These are phyloP conservation scores for Coecobrya sp. DNA, from an alignment of 2,888 invertebrate species.

Conservation along the genomic window DNA sequence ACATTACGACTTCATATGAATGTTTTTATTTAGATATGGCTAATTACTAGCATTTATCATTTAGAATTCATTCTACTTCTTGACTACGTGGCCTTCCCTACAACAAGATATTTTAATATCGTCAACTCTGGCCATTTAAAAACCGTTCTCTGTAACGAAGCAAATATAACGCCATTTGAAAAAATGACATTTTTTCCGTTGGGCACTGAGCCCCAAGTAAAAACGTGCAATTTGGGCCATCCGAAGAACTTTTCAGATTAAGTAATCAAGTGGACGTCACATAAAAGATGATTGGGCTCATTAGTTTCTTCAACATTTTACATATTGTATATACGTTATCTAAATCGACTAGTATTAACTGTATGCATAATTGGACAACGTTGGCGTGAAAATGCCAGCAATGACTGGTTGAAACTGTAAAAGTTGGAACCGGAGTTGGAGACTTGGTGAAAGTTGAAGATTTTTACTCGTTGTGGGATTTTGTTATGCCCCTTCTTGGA, in stretches of 20 bases:
- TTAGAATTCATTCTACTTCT: background rate
- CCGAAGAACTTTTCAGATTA: background rate
- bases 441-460: background rate
- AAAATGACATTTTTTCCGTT: background rate
- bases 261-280: conserved; percentile 46
- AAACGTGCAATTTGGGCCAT: background rate
- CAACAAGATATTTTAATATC: background rate
- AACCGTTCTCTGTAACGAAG: background rate
- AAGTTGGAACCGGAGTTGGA: background rate
- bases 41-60: background rate
- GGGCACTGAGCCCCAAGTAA: background rate
- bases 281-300: conserved; percentile 35
- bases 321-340: conserved; percentile 15
- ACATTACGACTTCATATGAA: background rate
- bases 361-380: conserved; percentile 6
- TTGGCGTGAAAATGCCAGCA: background rate
- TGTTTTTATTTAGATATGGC: background rate
- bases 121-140: background rate
- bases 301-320: background rate
- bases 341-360: conserved; percentile 47
- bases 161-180: background rate
- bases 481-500: background rate
- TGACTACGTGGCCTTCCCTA: conserved; percentile 19
- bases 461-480: background rate
- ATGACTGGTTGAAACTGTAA: background rate